A percentile compares a stretch with the other conserved stretches of the same genome.
These are phyloP conservation scores for Papilio protenor DNA, from an alignment of 2,888 invertebrate species.

Conservation along the genomic window DNA sequence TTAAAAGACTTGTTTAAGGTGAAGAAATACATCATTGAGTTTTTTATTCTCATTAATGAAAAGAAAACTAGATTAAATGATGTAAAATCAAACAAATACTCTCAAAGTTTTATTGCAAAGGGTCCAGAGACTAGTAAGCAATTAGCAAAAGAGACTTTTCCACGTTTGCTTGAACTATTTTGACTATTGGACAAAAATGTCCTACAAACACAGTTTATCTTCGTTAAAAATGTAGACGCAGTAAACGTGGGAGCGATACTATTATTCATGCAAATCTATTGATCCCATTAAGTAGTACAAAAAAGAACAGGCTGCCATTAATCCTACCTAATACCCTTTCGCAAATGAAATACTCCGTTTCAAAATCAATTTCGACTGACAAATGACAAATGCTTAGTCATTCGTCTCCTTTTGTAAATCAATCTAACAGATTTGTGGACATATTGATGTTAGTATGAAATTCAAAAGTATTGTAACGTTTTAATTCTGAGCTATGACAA, in stretches of 20 bases:
- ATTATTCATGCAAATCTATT: slow-evolving; percentile 47
- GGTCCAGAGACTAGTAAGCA: neutral
- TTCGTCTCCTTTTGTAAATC: slow-evolving; percentile 42
- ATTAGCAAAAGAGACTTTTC: neutral
- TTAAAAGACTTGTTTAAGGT: neutral
- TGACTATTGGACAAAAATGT: neutral
- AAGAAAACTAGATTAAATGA: neutral
- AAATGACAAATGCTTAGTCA: slow-evolving; percentile 43
- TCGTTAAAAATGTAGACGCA: slow-evolving; percentile 29
- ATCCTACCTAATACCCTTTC: slow-evolving; percentile 56
- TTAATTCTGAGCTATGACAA: neutral
- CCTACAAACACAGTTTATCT: neutral
- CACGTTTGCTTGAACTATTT: neutral
- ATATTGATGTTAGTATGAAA: slow-evolving; percentile 26
- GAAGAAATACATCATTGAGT: neutral
- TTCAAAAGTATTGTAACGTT: neutral
- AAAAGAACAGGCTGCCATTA: slow-evolving; percentile 54
- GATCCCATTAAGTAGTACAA: slow-evolving; percentile 52
- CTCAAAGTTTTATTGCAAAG: neutral
- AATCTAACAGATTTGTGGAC: slow-evolving; percentile 31
- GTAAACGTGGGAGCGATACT: slow-evolving; percentile 31
- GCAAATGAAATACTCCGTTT: slow-evolving; percentile 51
- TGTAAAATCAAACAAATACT: neutral
- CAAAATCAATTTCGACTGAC: slow-evolving; percentile 52
- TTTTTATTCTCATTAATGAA: neutral